These are phyloP conservation scores for Tipula vernalis DNA, from an alignment of 2,888 invertebrate species.

Conservation along the genomic window DNA sequence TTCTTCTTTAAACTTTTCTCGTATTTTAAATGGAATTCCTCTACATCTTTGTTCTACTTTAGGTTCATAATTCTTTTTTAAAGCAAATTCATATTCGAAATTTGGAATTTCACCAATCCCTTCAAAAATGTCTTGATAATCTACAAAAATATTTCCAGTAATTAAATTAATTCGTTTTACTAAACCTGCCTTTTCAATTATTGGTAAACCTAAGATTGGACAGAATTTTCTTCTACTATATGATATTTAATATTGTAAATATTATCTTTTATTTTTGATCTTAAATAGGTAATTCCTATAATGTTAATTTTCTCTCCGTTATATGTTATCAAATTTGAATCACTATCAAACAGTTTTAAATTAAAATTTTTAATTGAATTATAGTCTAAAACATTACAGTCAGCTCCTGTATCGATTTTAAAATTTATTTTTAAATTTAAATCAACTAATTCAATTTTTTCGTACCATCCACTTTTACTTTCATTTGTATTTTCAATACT, in stretches of 20 bases:
- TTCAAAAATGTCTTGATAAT: background rate
- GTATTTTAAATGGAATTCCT: background rate
- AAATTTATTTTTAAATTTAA: background rate
- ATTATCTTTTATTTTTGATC: too few relatives aligned
- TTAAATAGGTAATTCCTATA: background rate
- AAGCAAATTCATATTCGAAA: background rate
- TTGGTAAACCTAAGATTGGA: background rate
- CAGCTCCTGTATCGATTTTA: too few relatives aligned
- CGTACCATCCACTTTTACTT: background rate
- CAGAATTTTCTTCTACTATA: background rate
- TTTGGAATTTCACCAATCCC: background rate
- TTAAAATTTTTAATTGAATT: background rate
- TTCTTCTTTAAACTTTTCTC: background rate
- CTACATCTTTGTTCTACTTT: too few relatives aligned
- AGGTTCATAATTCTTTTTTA: too few relatives aligned
- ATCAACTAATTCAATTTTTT: background rate
- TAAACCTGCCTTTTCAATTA: background rate
- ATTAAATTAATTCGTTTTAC: background rate
- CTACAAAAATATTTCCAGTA: background rate
- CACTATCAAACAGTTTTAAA: background rate
- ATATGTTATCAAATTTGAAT: background rate
- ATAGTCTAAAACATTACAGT: background rate
- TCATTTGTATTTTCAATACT: background rate
- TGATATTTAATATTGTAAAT: too few relatives aligned
- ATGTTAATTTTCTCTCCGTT: background rate